Conservation (phyloP, 1,140 invertebrate species). For the Caenorhabditis inopinata region DNA sequence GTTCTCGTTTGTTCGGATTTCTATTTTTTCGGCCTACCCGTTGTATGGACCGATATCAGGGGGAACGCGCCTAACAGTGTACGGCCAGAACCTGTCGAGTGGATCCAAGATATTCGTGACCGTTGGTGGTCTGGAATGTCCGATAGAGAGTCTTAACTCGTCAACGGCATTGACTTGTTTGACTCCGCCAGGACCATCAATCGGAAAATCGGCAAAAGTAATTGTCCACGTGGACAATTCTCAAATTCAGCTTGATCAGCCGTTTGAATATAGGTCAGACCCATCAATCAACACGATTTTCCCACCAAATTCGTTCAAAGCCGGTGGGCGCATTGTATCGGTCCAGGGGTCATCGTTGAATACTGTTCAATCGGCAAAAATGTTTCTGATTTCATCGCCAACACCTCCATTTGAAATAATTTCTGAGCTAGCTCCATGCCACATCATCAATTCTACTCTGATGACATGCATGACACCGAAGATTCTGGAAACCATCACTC, state of each 20-base stretch:
- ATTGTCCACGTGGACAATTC: not conserved
- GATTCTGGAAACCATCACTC: not conserved
- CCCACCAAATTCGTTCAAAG: constrained; percentile 67
- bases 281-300: constrained; percentile 75
- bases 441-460: constrained; percentile 80
- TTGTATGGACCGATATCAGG: constrained; percentile 85
- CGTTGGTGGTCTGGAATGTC: constrained; percentile 83
- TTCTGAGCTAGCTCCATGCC: constrained; percentile 71
- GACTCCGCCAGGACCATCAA: not conserved
- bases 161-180: constrained; percentile 13
- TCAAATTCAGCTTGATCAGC: not conserved
- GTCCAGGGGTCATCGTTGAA: constrained; percentile 66
- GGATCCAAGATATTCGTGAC: constrained; percentile 83
- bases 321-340: constrained; percentile 87
- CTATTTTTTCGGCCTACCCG: constrained; percentile 80
- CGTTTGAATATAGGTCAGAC: constrained; percentile 84
- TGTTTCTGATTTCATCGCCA: constrained; percentile 55
- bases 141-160: constrained; percentile 76
- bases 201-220: constrained; percentile 73
- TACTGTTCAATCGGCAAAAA: constrained; percentile 52
- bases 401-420: constrained; percentile 49
- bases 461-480: constrained; percentile 91
- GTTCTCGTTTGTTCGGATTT: constrained; percentile 70
- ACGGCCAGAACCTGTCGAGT: constrained; percentile 87
- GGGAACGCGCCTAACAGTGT: constrained; percentile 85